These are phyloP conservation scores for Nemapogon koenigi DNA, from an alignment of 2,888 invertebrate species.

Conservation along the genomic window DNA sequence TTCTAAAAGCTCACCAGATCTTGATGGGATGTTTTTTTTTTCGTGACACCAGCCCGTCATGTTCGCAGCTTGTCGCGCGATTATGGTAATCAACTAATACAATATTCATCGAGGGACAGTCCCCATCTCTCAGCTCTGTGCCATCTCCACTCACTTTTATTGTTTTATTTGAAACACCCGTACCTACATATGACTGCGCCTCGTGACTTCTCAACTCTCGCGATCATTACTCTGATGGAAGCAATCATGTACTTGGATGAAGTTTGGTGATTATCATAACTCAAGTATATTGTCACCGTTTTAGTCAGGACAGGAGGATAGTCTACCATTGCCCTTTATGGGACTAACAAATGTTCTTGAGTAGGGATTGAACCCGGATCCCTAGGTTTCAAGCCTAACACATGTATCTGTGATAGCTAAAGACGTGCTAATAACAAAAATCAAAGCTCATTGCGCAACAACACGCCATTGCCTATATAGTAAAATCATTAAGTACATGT, in stretches of 20 bases:
- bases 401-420: too few relatives aligned
- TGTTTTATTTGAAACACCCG: constrained; percentile 21
- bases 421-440: too few relatives aligned
- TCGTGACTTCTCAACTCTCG: background rate
- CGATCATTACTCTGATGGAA: background rate
- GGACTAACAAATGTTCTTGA: too few relatives aligned
- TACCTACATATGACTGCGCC: background rate
- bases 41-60: constrained; percentile 17
- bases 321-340: too few relatives aligned
- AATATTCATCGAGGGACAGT: constrained; percentile 34
- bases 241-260: background rate
- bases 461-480: too few relatives aligned
- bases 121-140: background rate
- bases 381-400: too few relatives aligned
- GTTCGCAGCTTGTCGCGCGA: constrained; percentile 37
- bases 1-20: constrained; percentile 33
- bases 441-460: too few relatives aligned
- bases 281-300: too few relatives aligned
- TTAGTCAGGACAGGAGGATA: too few relatives aligned
- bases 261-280: background rate
- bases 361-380: too few relatives aligned
- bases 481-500: background rate
- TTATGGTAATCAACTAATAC: constrained; percentile 43
- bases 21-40: constrained; percentile 40
- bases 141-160: constrained; percentile 16